Base-by-base conservation (phyloP, 2,113 vertebrate species). In the Engystomops pustulosus region DNA sequence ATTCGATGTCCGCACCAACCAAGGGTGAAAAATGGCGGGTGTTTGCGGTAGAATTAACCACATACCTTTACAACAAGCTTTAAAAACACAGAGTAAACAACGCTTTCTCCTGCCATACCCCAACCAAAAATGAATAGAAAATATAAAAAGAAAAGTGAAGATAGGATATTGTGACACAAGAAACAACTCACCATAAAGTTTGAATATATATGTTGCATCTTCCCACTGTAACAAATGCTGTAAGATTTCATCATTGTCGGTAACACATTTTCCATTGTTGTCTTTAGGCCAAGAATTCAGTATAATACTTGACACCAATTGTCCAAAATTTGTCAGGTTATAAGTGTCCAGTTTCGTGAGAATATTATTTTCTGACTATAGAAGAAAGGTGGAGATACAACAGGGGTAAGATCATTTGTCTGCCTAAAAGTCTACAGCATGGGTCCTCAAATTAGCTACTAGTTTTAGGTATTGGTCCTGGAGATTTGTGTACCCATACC, bases 261-360 rank as follows among this genome's bases (percentile, higher is more conserved):
- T 71, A 0, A 87, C 75, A 1, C 75, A 34, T 0, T 18, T 3
- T 32, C 90, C 93, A 0, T 0, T 1, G 1, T 0, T 0, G 17
- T 93, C 86, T 23, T 0, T 83, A 0, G 96, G 96, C 97, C 98
- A 99, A 0, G 95, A 96, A 86, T 96, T 95, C 14, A 92, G 85
- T 11, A 99, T 91, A 76, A 98, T 94, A 0, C 91, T 79, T 0
- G 98, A 99, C 17, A 98, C 89, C 0, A 99, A 92, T 3, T 90
- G 94, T 74, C 94, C 94, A 65, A 97, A 95, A 1, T 88, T 93
- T 49, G 0, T 0, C 53, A 85, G 0, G 60, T 90, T 82, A 2
- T 12, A 7, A 7, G 1, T 0, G 0, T 88, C 75, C 0, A 93
- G 18, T 1, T 81, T 69, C 11, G 87, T 86, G 0, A 94, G 90